Conservation (phyloP, 2,797 vertebrate genomes). For the Bucorvus abyssinicus region DNA sequence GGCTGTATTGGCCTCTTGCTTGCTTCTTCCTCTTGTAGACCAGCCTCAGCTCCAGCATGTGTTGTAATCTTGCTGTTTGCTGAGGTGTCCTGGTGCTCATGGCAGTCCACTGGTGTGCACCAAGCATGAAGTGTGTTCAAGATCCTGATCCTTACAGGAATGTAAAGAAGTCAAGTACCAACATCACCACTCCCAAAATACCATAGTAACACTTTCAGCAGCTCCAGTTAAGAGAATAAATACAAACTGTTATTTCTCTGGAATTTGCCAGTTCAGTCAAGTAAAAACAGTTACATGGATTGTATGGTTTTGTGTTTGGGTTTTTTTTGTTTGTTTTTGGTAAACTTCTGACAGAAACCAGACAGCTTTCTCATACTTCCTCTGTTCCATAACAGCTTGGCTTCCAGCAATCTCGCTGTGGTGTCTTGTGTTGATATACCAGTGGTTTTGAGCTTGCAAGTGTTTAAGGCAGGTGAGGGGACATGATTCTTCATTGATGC, state of each 20-base stretch:
- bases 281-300: background rate
- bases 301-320: background rate
- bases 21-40: background rate
- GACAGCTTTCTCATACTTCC: background rate
- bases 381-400: background rate
- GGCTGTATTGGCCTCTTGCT: background rate
- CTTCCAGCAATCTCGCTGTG: background rate
- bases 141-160: background rate
- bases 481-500: background rate
- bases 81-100: background rate
- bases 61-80: background rate
- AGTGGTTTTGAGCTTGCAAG: background rate
- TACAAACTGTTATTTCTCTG: background rate
- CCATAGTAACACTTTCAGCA: background rate
- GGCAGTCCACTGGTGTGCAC: background rate
- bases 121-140: background rate
- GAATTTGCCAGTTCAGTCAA: background rate
- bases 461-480: background rate
- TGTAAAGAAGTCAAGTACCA: background rate
- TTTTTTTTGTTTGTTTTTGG: background rate
- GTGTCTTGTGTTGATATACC: background rate
- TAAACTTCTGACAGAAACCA: background rate
- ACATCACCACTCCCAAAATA: background rate
- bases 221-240: background rate
- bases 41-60: background rate